Base-by-base conservation (phyloP, 2,113 vertebrate genomes). In the Tupaia chinensis region DNA sequence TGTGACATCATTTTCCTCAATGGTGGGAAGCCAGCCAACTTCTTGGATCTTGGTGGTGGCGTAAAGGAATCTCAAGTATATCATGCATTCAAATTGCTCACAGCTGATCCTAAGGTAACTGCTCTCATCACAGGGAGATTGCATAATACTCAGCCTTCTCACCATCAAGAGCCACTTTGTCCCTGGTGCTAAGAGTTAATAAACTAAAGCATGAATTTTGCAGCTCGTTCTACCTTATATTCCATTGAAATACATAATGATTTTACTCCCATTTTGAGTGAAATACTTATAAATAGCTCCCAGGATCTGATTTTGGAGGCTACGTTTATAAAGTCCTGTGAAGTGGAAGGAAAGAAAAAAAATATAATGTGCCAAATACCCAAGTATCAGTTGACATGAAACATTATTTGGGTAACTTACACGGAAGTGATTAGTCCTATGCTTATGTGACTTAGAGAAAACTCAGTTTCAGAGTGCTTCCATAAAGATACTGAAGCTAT, bases 1-100 rank as follows among this genome's bases (percentile, higher is more conserved):
- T 99, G 99, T 98, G 99, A 99, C 98, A 99, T 99, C 97, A 99
- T 99, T 90, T 99, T 99, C 97, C 98, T 99, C 90, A 99, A 99
- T 1, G 99, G 99, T 56, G 99, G 99, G 90, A 99, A 99, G 87
- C 99, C 99, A 70, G 99, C 99, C 72, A 99, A 99, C 98, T 99
- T 99, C 98, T 98, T 99, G 98, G 99, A 99, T 97, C 99, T 99
- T 0, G 99, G 99, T 29, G 99, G 99, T 95, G 99, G 99, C n/a
- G 99, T 99, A 76, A 98, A 99, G 96, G 99, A 99, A 98, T 98
- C 99, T 87, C 99, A 99, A 98, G 99, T 99, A 5, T 99, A 99
- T 74, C 99, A 99, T 95, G 99, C 99, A 9, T 99, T 99, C 97
- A 99, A 99, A 97, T 98, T 99, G 91, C 99, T 99, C 96, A 99